Conservation (phyloP, 2,113 vertebrate species). For the Xenopus laevis region DNA sequence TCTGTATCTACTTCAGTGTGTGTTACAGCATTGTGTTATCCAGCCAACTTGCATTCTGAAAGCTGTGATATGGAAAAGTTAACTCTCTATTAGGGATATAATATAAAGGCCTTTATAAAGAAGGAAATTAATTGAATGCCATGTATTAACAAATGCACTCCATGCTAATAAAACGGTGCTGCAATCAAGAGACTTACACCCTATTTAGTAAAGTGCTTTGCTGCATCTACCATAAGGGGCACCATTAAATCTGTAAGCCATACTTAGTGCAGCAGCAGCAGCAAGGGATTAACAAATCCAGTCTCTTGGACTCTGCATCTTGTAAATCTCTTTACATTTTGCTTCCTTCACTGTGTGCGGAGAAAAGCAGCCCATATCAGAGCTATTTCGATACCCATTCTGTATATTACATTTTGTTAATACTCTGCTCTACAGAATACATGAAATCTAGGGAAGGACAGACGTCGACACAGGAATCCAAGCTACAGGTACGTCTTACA, state of each 20-base stretch:
- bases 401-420: not conserved
- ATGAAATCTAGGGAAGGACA: conserved; percentile 47
- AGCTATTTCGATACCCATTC: not conserved
- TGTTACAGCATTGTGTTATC: no score
- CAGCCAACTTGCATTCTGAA: no score
- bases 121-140: no score
- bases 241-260: conserved; percentile 59
- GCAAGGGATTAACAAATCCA: conserved; percentile 51
- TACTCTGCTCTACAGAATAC: conserved; percentile 18
- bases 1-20: no score
- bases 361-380: not conserved
- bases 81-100: no score
- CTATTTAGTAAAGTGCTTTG: conserved; percentile 49
- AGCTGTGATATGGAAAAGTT: no score
- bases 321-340: conserved; percentile 22
- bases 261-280: conserved; percentile 57
- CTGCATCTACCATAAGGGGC: conserved; percentile 55
- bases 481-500: not conserved
- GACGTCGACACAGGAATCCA: conserved; percentile 32
- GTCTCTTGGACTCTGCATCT: conserved; percentile 13
- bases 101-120: no score
- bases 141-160: no score
- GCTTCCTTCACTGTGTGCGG: not conserved
- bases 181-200: conserved; percentile 23
- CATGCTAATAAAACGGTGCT: not conserved